A percentile compares a stretch with the other conserved stretches of the same genome.
These are phyloP conservation scores for Crossaster papposus DNA, from an alignment of 53 echinoderm and acorn worm genomes.

Conservation along the genomic window DNA sequence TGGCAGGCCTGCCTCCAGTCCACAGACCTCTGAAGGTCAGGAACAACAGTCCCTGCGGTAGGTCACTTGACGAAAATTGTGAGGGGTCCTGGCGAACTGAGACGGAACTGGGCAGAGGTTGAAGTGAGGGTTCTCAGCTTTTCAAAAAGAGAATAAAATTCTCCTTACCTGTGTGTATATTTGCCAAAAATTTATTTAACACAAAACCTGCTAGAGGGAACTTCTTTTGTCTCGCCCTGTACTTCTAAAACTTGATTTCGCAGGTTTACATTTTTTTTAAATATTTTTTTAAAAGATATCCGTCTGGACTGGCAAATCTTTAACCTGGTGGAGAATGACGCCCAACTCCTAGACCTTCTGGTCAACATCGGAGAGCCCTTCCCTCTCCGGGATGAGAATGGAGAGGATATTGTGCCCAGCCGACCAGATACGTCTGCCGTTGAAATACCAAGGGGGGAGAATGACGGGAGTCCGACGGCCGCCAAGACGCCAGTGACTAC, in stretches of 20 bases:
- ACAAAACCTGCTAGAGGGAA: no score
- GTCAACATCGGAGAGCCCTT: conserved; percentile 87
- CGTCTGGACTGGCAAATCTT: conserved; percentile 91
- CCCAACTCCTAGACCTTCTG: conserved; percentile 81
- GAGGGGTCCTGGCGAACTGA: no score
- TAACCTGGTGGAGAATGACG: conserved; percentile 84
- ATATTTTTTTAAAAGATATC: conserved; percentile 67
- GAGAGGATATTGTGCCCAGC: conserved; percentile 72
- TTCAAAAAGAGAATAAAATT: no score
- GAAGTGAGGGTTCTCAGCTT: no score
- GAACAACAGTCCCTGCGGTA: conserved; percentile 93
- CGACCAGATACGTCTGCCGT: conserved; percentile 12
- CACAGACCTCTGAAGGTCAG: conserved; percentile 80
- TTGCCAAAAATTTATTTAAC: no score
- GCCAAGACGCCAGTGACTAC: conserved; percentile 10
- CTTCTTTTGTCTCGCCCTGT: no score
- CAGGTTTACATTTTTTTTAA: no score
- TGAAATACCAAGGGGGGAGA: background rate
- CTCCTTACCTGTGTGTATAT: no score
- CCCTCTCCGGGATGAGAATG: conserved; percentile 78
- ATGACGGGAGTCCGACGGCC: background rate
- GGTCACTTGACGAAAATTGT: conserved; percentile 17
- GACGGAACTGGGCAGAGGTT: no score
- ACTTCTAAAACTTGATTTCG: no score
- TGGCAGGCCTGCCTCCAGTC: conserved; percentile 81